phyloP scores from a whole-genome alignment of 2,888 invertebrate species.

The Girardia tigrina region DNA sequence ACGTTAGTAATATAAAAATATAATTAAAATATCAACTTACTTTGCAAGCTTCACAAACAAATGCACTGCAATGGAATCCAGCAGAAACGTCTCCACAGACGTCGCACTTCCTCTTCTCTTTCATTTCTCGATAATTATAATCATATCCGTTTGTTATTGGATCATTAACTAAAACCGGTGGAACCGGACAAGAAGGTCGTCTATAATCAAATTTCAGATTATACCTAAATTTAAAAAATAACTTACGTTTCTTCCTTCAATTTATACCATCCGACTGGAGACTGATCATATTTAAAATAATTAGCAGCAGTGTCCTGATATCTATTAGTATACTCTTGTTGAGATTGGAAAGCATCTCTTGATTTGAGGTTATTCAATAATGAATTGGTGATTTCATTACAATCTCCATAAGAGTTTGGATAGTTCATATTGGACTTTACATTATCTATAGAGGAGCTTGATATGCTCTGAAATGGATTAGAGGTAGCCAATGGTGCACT shows the following conservation, averaged over 20 bases:
- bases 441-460: neutral
- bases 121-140: constrained; percentile 39
- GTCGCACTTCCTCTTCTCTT: constrained; percentile 41
- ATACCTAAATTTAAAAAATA: neutral
- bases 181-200: neutral
- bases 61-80: constrained; percentile 46
- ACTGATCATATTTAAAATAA: constrained; percentile 11
- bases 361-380: constrained; percentile 19
- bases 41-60: constrained; percentile 47
- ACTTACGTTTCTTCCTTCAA: constrained; percentile 15
- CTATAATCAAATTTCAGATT: neutral
- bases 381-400: constrained; percentile 11
- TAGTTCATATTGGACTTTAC: neutral
- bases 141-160: neutral
- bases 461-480: constrained; percentile 3
- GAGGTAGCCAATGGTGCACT: neutral
- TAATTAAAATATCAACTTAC: constrained; percentile 26
- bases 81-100: constrained; percentile 46
- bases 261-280: constrained; percentile 2
- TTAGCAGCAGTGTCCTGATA: neutral
- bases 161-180: neutral
- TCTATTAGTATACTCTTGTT: neutral
- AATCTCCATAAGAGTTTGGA: neutral
- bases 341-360: neutral
- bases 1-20: neutral